Evolutionary conservation across 1,140 invertebrate genomes (phyloP), one percentile per base, ranked within the genome.

Genomic region (Caenorhabditis briggsae): DNA sequence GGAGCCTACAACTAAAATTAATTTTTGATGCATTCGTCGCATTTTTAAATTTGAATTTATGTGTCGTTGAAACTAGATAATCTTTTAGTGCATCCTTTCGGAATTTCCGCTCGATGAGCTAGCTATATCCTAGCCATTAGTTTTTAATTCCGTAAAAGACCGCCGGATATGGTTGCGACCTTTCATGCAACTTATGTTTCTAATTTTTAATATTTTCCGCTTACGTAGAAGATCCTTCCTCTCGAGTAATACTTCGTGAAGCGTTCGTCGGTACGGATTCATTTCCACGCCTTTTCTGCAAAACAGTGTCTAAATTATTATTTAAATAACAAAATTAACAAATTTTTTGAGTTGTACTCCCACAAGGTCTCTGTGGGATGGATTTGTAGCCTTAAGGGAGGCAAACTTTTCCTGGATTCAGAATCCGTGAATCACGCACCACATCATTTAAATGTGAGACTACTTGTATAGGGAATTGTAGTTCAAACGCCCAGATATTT

Each of bases 221-320:
- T 86, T 61, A 86, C 85, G 43, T 55, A 83, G 20, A 7, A 70
- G 82, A 43, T 86, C 85, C 64, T 86, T 86, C 23, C 85, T 55
- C 46, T 86, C 85, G 23, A 86, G 41, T 18, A 86, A 46, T 8
- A 83, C 74, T 48, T 64, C 74, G 12, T 56, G 53, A 12, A 86
- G 33, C 20, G 55, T 25, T 20, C 46, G 8, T 5, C 74, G 70
- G 25, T 53, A 86, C 33, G 50, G 56, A 58, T 86, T 86, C 56
- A 61, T 61, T 18, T 82, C 70, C 43, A 86, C 12, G 23, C 33
- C 46, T 33, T 56, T 50, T 20, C 85, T 86, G 59, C 43, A 86
- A 82, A 12, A 18, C 11, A 12, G 20, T 59, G 41, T 5, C n/a
- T 33, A 33, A 25, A 33, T 74, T 74, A 46, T 58, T 58, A 11